Evolutionary conservation across 2,888 invertebrate species (phyloP), one percentile per base, ranked within the genome.

Genomic region (Pammene fasciana): DNA sequence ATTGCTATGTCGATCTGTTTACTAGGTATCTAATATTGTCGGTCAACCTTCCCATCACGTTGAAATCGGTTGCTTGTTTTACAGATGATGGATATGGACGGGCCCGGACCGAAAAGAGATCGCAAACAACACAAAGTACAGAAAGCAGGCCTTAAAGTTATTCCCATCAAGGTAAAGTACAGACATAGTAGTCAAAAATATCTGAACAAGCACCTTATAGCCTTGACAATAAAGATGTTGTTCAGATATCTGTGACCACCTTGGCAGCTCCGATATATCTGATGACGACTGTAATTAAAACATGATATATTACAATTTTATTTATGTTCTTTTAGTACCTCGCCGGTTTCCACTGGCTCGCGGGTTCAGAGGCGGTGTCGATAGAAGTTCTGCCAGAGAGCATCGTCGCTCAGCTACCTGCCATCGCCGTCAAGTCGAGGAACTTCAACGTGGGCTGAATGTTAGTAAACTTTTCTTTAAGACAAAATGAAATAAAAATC

Each of bases 361-460:
- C 92, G 43, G 84, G 93, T 1, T 94, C 95, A 71, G 97, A 97
- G 88, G 91, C 97, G 76, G 95, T 97, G 6, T 94, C 95, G 0
- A 93, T 98, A 38, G 97, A 97, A 86, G 94, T 96, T 1, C 94
- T 95, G 77, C 96, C 96, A 0, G 89, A 94, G 59, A 93, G 94
- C 68, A 92, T 97, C 52, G 88, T 95, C 8, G 94, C 95, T 60
- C 94, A 95, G 76, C 86, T 97, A 67, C 97, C 97, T 11, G 94
- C 95, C 18, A 26, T 38, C 2, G 41, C 46, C 36, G 61, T 64
- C 4, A 57, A 52, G 13, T n/a, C 68, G 7, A 57, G 64, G 78
- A 82, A 82, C 55, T 41, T 65, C 65, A 65, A 52, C 18, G 41
- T 65, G n/a, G 70, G 65, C 16, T 68, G 56, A 50, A 2, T 26